These are phyloP conservation scores for Coendou prehensilis DNA, from an alignment of 2,797 vertebrate genomes.

Conservation along the genomic window DNA sequence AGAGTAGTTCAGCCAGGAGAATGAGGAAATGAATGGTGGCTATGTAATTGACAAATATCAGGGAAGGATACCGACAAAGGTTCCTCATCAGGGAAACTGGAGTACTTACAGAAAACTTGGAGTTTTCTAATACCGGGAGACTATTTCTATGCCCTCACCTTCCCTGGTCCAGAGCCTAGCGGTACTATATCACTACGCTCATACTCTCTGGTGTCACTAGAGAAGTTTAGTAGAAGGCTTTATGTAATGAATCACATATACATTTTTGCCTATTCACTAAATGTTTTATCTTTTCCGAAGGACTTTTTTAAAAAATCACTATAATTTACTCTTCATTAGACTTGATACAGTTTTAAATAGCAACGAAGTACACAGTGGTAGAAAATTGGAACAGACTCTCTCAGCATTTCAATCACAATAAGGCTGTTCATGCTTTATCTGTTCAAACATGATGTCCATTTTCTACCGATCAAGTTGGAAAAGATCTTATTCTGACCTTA, in stretches of 20 bases:
- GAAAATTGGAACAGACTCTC: conserved; percentile 90
- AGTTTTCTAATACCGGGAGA: not conserved
- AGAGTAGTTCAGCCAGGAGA: not conserved
- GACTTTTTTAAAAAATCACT: conserved; percentile 92
- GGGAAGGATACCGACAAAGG: not conserved
- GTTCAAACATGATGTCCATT: conserved; percentile 85
- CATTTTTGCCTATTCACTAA: not conserved
- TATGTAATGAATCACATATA: not conserved
- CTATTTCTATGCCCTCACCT: not conserved
- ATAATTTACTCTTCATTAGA: conserved; percentile 96
- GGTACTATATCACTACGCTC: not conserved
- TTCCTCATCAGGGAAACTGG: not conserved
- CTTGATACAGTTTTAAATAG: conserved; percentile 97
- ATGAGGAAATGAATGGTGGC: not conserved
- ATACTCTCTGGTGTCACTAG: not conserved
- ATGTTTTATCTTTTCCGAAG: not conserved
- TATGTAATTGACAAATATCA: not conserved
- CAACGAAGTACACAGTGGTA: conserved; percentile 93
- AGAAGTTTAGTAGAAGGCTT: not conserved
- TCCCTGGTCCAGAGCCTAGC: not conserved
- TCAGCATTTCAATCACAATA: conserved; percentile 86
- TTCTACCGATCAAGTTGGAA: conserved; percentile 77
- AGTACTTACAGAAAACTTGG: not conserved
- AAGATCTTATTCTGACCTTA: conserved; percentile 78
- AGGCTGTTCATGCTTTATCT: conserved; percentile 83